Base-by-base conservation (phyloP, 2,888 invertebrate species). In the Phortica okadai region DNA sequence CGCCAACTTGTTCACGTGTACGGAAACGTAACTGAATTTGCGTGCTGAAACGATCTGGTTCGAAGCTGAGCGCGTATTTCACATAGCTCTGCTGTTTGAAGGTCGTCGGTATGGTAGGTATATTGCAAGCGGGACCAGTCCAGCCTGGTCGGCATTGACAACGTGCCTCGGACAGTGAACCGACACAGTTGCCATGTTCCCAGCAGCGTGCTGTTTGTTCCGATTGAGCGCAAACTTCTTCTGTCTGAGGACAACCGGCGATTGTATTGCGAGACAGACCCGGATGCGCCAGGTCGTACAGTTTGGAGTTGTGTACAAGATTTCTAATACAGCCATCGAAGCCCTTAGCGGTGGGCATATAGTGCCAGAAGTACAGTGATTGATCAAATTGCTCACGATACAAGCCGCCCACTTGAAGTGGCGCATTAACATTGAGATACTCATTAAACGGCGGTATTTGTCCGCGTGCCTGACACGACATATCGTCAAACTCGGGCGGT, bases 241-340 rank as follows among this genome's bases (percentile, higher is more conserved):
- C 98, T 11, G 98, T 97, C 89, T 97, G 97, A 0, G 97, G 96
- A 90, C 99, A 99, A 4, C 98, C 98, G 1, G 96, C 95, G 1
- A 95, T 94, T 80, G 97, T 97, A 90, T 97, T 95, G 85, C 96
- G 93, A 0, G 96, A 96, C 44, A 97, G 92, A 0, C 98, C 98
- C 0, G 98, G 98, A 90, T 97, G 96, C 0, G 98, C 98, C 83
- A 99, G 93, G 90, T 99, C 99, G 91, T 99, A 99, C 74, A 99
- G 92, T 90, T 95, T 97, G 87, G 98, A 98, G 90, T 99, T 99
- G 90, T 99, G 98, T 88, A 98, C 95, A 72, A 99, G 93, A 91
- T 99, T 98, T 86, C 97, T 94, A 79, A 99, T 96, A 92, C 99
- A 99, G 11, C 99, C 99, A 89, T 97, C 97, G 90, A 99, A 99